These are phyloP conservation scores for Okapia johnstoni DNA, from an alignment of 2,113 vertebrate species.

Conservation along the genomic window DNA sequence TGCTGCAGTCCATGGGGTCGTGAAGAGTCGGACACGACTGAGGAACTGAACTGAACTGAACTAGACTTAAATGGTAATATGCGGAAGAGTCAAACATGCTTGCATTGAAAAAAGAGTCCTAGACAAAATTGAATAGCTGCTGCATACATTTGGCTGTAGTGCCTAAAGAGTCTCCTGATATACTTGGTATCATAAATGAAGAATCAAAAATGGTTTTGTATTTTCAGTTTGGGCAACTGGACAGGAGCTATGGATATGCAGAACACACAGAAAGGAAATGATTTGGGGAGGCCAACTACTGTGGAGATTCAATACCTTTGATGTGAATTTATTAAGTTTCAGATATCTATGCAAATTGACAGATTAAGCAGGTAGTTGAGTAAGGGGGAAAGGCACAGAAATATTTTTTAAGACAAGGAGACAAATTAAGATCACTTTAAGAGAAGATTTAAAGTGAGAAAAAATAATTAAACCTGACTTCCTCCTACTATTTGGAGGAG, in stretches of 20 bases:
- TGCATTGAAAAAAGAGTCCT: background rate
- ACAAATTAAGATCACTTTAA: background rate
- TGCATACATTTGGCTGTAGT: background rate
- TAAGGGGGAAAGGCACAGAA: background rate
- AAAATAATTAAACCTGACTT: background rate
- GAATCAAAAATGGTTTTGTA: background rate
- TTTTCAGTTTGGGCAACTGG: background rate
- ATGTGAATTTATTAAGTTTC: background rate
- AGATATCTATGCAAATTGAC: background rate
- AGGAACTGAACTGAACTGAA: background rate
- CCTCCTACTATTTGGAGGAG: background rate
- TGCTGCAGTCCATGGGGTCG: background rate
- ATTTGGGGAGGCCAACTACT: background rate
- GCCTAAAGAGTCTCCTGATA: background rate
- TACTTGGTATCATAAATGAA: background rate
- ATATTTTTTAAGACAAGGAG: background rate
- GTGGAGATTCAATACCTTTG: background rate
- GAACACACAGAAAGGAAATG: background rate
- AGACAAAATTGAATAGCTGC: background rate
- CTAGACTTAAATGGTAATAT: background rate
- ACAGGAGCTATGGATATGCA: background rate
- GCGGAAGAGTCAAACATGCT: background rate
- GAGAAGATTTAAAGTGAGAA: background rate
- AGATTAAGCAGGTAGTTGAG: background rate
- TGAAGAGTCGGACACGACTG: background rate